Percentiles rank a stretch among this genome's conserved stretches.
phyloP scores from a whole-genome alignment of 1,140 invertebrate genomes.

The Drosophila takahashii region DNA sequence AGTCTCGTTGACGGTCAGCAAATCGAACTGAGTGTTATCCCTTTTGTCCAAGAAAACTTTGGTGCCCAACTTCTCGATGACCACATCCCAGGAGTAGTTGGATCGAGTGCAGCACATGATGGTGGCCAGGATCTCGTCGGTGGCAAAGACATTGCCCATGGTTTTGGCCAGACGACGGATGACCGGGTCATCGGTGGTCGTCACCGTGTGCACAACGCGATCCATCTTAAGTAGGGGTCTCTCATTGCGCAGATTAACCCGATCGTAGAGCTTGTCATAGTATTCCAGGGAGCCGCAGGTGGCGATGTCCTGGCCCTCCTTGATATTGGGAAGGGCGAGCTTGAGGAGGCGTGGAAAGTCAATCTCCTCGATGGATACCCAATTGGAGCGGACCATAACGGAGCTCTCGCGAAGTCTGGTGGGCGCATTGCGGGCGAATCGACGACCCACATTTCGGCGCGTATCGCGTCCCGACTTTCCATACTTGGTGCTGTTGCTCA shows the following conservation, averaged over 20 bases:
- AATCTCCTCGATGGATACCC: slow-evolving; percentile 99
- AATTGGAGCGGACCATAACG: slow-evolving; percentile 97
- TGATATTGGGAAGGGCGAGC: slow-evolving; percentile 94
- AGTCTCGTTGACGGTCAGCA: slow-evolving; percentile 99
- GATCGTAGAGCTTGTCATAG: slow-evolving; percentile 98
- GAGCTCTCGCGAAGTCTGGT: slow-evolving; percentile 98
- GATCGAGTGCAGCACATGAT: slow-evolving; percentile 99
- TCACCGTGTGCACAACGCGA: slow-evolving; percentile 97
- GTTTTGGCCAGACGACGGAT: slow-evolving; percentile 97
- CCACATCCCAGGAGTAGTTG: slow-evolving; percentile 99
- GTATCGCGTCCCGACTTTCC: slow-evolving; percentile 85
- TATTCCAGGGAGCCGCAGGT: slow-evolving; percentile 97
- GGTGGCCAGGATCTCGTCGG: slow-evolving; percentile 98
- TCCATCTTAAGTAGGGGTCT: slow-evolving; percentile 96
- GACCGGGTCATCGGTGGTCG: slow-evolving; percentile 99
- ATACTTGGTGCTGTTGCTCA: slow-evolving; percentile 87
- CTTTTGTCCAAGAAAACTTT: slow-evolving; percentile 99
- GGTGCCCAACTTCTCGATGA: slow-evolving; percentile 98
- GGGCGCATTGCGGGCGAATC: slow-evolving; percentile 93
- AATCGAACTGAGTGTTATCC: slow-evolving; percentile 98
- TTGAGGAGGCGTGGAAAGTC: slow-evolving; percentile 98
- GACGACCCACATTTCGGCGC: slow-evolving; percentile 88
- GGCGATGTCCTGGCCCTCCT: slow-evolving; percentile 91
- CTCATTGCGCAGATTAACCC: slow-evolving; percentile 98
- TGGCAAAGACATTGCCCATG: slow-evolving; percentile 98